Base-by-base conservation (phyloP, 2,797 vertebrate genomes). In the Anguilla megastoma region DNA sequence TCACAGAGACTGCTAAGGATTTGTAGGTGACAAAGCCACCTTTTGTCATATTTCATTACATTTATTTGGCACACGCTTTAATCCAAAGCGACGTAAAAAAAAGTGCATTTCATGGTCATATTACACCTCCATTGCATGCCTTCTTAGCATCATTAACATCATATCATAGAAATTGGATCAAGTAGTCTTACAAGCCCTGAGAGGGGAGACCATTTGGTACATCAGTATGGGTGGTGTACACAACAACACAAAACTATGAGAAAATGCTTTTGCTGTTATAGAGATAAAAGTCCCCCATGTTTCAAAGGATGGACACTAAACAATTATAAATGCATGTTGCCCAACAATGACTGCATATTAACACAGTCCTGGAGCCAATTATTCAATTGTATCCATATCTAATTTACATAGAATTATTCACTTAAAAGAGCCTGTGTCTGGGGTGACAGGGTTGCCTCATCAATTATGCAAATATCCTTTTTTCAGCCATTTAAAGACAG, bases 371-470 rank as follows among this genome's bases (percentile, higher is more conserved):
- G 95, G 96, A 96, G 96, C 98, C 98, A 98, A 99, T 99, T 98
- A 99, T 99, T 99, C 98, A 98, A 98, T 99, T 98, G 96, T 97
- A 97, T 99, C 98, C 96, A 99, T 99, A 99, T 96, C 95, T 97
- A 95, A 98, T 99, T 98, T 99, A 96, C 98, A 99, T 99, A 97
- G 98, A 97, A 97, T 98, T 97, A 97, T 99, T 98, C 97, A 97
- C 97, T 98, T 97, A 98, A 97, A 98, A 98, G 97, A 97, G 96
- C 97, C 96, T 94, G 95, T 96, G 97, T 98, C 97, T 97, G 96
- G 96, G 98, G 97, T 99, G 98, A 98, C 96, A 97, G 95, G 97
- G 97, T 98, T 98, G 97, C 96, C 96, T 98, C 97, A 98, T 99
- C 96, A 97, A 99, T 99, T 99, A 99, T 99, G 98, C 94, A 98